Conservation (phyloP, 2,797 vertebrate species). For the Gobio occitaniae region DNA sequence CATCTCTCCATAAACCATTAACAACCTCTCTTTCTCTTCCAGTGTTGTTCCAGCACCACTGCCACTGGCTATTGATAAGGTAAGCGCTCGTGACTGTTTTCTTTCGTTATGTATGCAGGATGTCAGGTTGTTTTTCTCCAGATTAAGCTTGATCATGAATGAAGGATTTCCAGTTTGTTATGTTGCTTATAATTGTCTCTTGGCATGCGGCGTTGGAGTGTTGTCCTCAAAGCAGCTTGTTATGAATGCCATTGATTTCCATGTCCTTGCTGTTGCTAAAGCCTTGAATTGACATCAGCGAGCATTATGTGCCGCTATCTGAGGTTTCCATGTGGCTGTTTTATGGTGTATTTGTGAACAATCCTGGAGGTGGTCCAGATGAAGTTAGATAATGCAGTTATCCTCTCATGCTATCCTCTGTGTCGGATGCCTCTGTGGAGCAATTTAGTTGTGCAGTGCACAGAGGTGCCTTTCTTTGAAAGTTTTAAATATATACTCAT, state of each 20-base stretch:
- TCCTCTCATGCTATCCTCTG: constrained; percentile 9
- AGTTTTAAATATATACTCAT: constrained; percentile 21
- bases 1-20: constrained; percentile 44
- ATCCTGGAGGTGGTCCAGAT: constrained; percentile 23
- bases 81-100: constrained; percentile 72
- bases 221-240: not conserved
- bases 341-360: constrained; percentile 13
- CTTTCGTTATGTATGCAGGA: not conserved
- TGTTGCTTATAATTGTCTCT: not conserved
- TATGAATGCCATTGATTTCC: constrained; percentile 17
- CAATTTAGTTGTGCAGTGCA: not conserved
- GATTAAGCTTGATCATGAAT: not conserved
- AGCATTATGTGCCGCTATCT: not conserved
- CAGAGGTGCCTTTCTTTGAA: constrained; percentile 44
- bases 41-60: constrained; percentile 97
- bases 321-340: not conserved
- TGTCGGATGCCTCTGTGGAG: constrained; percentile 20
- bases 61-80: constrained; percentile 98
- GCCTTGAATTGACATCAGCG: constrained; percentile 8
- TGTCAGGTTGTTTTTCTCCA: not conserved
- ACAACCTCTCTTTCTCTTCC: constrained; percentile 65
- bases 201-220: not conserved
- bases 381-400: constrained; percentile 43
- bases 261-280: not conserved
- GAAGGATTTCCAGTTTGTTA: constrained; percentile 11